Evolutionary conservation across 2,113 vertebrate genomes (phyloP).

Genomic region (Platysternon megacephalum): DNA sequence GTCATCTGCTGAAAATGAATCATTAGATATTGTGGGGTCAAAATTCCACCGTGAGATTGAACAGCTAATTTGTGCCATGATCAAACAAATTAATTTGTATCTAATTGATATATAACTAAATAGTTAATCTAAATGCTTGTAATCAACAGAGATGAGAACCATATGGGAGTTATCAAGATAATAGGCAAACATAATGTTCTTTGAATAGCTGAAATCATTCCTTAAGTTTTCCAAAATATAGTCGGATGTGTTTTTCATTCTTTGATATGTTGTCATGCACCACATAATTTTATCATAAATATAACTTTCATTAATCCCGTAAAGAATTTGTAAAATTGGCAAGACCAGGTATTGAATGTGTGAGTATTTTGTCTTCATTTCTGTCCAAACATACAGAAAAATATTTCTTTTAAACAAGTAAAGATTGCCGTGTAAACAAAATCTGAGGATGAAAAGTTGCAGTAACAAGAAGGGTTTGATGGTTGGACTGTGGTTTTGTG

Average conservation of each 20-base stretch:
- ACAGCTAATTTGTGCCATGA: not conserved
- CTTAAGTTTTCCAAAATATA: not conserved
- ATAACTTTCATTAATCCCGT: not conserved
- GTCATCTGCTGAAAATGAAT: no score
- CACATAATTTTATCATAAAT: not conserved
- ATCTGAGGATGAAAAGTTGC: not conserved
- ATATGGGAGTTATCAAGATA: not conserved
- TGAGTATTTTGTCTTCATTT: not conserved
- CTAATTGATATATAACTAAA: slow-evolving; percentile 52
- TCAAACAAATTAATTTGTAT: slow-evolving; percentile 35
- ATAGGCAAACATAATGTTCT: not conserved
- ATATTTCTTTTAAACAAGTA: not conserved
- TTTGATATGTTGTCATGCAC: not conserved
- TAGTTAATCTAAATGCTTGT: not conserved
- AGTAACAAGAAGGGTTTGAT: not conserved
- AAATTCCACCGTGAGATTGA: slow-evolving; percentile 18
- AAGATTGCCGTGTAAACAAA: not conserved
- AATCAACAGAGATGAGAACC: not conserved
- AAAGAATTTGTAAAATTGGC: not conserved
- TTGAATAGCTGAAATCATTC: not conserved
- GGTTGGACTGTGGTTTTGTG: not conserved
- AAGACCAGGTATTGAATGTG: not conserved
- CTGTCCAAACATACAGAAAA: not conserved
- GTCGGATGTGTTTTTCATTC: not conserved
- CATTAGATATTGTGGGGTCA: slow-evolving; percentile 61